Conservation (phyloP, 2,113 vertebrate species). For the Festucalex cinctus region DNA sequence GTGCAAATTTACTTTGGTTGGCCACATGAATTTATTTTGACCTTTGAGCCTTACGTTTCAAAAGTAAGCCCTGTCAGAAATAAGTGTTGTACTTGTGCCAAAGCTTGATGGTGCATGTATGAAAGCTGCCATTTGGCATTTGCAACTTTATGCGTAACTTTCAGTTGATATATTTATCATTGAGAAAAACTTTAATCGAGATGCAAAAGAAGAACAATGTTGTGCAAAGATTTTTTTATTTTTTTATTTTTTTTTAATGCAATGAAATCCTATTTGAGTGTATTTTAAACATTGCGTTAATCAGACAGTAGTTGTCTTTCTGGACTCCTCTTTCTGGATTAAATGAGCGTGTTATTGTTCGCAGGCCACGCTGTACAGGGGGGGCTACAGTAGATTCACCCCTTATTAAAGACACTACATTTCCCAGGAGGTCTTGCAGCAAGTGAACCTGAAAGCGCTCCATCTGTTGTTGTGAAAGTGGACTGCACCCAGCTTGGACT, state of each 20-base stretch:
- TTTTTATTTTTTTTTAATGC: background rate
- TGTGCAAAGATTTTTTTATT: background rate
- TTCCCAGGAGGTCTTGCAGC: conserved; percentile 63
- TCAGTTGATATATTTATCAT: too few species aligned
- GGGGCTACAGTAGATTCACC: conserved; percentile 79
- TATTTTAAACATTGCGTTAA: background rate
- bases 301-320: background rate
- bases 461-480: conserved; percentile 60
- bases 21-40: too few species aligned
- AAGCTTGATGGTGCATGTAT: too few species aligned
- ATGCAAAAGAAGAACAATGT: background rate
- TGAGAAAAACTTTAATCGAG: too few species aligned
- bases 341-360: conserved; percentile 11
- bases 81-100: too few species aligned
- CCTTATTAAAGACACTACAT: conserved; percentile 71
- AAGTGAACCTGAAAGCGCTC: conserved; percentile 62
- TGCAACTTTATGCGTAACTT: too few species aligned
- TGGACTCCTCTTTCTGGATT: background rate
- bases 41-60: too few species aligned
- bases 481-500: conserved; percentile 62
- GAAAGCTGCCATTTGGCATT: too few species aligned
- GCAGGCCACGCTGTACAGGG: conserved; percentile 76
- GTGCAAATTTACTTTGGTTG: too few species aligned
- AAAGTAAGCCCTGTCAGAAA: too few species aligned
- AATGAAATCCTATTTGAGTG: background rate